Evolutionary conservation across 1,140 invertebrate species (phyloP), one percentile per base, ranked within the genome.

Genomic region (Oscheius sp.): DNA sequence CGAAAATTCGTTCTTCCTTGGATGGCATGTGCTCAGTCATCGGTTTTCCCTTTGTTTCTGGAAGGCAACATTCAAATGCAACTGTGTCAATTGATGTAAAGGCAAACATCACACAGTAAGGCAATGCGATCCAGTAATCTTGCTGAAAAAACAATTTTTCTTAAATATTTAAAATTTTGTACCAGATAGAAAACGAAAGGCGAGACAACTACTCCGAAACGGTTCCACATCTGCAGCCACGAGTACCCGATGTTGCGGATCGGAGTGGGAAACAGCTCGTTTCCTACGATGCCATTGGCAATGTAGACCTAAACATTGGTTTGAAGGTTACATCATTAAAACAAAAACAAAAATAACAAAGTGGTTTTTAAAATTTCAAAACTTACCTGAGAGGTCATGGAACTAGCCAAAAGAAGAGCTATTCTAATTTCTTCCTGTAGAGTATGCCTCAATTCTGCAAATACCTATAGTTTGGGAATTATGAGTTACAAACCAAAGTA

Each of bases 111-210:
- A 61, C 52, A 18, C 65, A 68, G 38, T 75, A 74, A 20, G 73
- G 73, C 4, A 74, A 46, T 10, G 73, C 65, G 13, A 68, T 4
- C 73, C 73, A 74, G 62, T 55, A 68, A 31, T 74, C 73, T 23
- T 71, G 52, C 73, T 74, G n/a, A 58, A 72, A 73, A 49, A n/a
- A 42, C 3, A 46, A n/a, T 7, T 7, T 15, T 4, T 34, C 31
- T 23, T 46, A 58, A 26, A 0, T 70, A 0, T 61, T 20, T 18
- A 58, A 34, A 59, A 49, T 28, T 62, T 49, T 67, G 13, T 28
- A 76, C 75, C 70, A 76, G 23, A 45, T 76, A 76, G 45, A 76
- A 71, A 35, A 76, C 38, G 28, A 68, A 55, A 1, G 75, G 75
- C 3, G 72, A 75, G 20, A 68, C 20, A 0, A 76, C 66, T 1